These are phyloP conservation scores for Apotomis turbidana DNA, from an alignment of 2,888 invertebrate species.

Conservation along the genomic window DNA sequence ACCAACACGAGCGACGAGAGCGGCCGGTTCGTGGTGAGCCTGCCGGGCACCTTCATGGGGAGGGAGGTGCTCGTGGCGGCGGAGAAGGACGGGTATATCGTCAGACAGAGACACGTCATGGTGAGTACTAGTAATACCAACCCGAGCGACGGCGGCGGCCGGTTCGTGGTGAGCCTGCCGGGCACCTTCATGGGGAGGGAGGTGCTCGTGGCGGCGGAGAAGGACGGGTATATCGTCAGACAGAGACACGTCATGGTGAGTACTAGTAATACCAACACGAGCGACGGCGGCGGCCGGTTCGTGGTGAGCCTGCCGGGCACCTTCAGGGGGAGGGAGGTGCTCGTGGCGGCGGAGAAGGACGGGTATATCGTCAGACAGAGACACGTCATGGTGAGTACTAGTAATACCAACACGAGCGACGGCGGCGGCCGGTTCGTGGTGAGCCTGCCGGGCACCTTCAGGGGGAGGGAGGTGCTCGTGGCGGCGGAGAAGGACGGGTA, in stretches of 20 bases:
- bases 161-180: slow-evolving; percentile 76
- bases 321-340: too few species aligned
- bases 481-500: slow-evolving; percentile 85
- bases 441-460: slow-evolving; percentile 67
- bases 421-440: slow-evolving; percentile 77
- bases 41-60: slow-evolving; percentile 71
- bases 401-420: slow-evolving; percentile 66
- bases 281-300: too few species aligned
- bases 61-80: slow-evolving; percentile 82
- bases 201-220: slow-evolving; percentile 81
- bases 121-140: too few species aligned
- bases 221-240: slow-evolving; percentile 84
- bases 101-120: slow-evolving; percentile 77
- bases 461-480: slow-evolving; percentile 79
- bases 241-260: slow-evolving; percentile 78
- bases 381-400: too few species aligned
- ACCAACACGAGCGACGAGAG: slow-evolving; percentile 48
- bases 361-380: too few species aligned
- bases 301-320: too few species aligned
- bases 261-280: too few species aligned
- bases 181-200: slow-evolving; percentile 70
- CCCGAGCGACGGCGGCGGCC: slow-evolving; percentile 15
- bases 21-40: slow-evolving; percentile 76
- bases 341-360: too few species aligned
- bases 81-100: slow-evolving; percentile 84